Evolutionary conservation across 2,888 invertebrate species (phyloP), one percentile per base, ranked within the genome.

Genomic region (Tanypteryx hageni): DNA sequence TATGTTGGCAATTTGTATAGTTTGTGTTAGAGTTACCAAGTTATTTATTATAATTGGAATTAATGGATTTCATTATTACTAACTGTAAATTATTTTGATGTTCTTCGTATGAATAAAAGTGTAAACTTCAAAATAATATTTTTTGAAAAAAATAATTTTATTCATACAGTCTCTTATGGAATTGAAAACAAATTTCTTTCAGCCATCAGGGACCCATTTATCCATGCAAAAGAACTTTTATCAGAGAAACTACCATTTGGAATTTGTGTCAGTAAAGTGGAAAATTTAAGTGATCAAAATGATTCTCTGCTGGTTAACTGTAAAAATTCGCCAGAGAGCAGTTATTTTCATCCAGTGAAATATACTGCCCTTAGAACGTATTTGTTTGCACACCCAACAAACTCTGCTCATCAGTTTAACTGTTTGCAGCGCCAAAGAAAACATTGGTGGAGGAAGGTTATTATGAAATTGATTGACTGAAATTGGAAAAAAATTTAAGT

Each of bases 361-460:
- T 92, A 91, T 85, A 93, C n/a, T 16, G 86, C 92, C n/a, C 92
- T 94, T 57, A 93, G 93, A 84, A 93, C 93, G 68, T 93, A 93
- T 83, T 92, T 91, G 16, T 92, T 92, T 59, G 94, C 94, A 56
- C 93, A 93, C n/a, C 95, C 95, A 84, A 94, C 95, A 91, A 95
- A 96, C 93, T 95, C 96, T 0, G 96, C 96, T 94, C 97, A 97
- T 93, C 96, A 96, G 94, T 98, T 97, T 94, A 96, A 97, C 94
- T 96, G 97, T 93, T 97, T 97, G 95, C 98, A 98, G 94, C 96
- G 97, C 93, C 97, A 97, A 94, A 96, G 98, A 92, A 97, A 97
- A 94, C 97, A 97, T 93, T 98, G 98, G 98, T 98, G 98, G 98
- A 97, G 98, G 95, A 97, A 97, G 94, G 96, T 97, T 93, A 94